Conservation (phyloP, 2,888 invertebrate genomes). For the Caenorhabditis wallacei region DNA sequence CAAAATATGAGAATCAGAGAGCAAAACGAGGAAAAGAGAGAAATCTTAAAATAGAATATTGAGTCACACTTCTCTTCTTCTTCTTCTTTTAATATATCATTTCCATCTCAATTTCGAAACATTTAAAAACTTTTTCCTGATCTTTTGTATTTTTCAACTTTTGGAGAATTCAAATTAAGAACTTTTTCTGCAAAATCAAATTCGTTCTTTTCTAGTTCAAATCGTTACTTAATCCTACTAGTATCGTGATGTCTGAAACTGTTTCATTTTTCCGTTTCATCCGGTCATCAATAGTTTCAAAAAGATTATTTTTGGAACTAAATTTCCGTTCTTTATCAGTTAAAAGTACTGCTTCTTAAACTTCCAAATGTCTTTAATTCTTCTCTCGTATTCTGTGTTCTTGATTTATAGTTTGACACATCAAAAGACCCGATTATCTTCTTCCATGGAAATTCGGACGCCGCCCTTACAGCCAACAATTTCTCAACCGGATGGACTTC, state of each 20-base stretch:
- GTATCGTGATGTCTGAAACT: conserved; percentile 25
- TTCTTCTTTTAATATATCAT: not conserved
- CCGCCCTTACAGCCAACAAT: conserved; percentile 70
- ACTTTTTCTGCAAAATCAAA: not conserved
- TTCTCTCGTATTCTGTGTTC: conserved; percentile 4
- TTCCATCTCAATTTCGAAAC: conserved; percentile 6
- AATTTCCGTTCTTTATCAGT: conserved; percentile 24
- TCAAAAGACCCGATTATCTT: conserved; percentile 69
- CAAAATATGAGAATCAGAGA: not conserved
- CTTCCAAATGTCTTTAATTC: not conserved
- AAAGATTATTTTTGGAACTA: conserved; percentile 24
- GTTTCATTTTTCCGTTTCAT: too few species aligned
- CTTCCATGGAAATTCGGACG: conserved; percentile 76
- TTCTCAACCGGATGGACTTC: conserved; percentile 73
- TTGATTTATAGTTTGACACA: conserved; percentile 38
- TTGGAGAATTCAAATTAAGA: too few species aligned
- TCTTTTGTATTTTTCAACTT: not conserved
- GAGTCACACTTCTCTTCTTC: not conserved
- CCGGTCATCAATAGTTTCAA: conserved; percentile 8
- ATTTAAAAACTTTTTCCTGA: conserved; percentile 15
- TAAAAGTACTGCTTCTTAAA: conserved; percentile 9
- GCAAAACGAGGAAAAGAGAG: not conserved
- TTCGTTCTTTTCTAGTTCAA: not conserved
- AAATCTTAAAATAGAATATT: not conserved
- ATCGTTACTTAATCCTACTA: not conserved